Conservation (phyloP, 1,140 invertebrate genomes). For the Apis laboriosa region DNA sequence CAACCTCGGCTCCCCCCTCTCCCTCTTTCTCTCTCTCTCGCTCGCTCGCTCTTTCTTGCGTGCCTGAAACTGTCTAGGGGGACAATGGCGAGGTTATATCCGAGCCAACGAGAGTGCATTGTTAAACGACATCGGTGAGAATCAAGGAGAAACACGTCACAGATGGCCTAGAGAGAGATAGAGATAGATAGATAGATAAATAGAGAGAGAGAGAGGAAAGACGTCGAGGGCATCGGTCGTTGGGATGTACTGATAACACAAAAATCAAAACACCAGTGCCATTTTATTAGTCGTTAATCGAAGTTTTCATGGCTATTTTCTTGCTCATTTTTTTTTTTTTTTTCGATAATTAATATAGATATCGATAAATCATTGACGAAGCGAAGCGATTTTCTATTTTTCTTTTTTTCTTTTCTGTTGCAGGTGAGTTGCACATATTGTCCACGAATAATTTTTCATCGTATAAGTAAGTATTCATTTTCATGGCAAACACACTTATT, state of each 20-base stretch:
- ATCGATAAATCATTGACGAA: too few species aligned
- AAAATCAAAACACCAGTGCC: not conserved
- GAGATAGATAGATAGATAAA: too few species aligned
- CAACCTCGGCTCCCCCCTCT: not conserved
- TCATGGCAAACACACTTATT: too few species aligned
- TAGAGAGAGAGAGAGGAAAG: too few species aligned
- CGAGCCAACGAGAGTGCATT: slow-evolving; percentile 41
- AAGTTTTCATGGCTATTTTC: not conserved
- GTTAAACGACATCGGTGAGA: slow-evolving; percentile 38
- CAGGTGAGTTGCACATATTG: slow-evolving; percentile 7
- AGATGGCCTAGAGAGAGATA: too few species aligned
- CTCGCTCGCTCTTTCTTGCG: slow-evolving; percentile 1
- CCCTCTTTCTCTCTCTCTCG: not conserved
- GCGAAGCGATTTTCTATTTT: too few species aligned
- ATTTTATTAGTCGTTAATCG: not conserved
- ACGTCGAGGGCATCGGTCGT: not conserved
- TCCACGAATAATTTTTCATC: too few species aligned
- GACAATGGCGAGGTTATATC: slow-evolving; percentile 49
- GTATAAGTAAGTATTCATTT: too few species aligned
- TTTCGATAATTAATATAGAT: too few species aligned
- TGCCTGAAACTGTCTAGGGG: slow-evolving; percentile 40
- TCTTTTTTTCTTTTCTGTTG: not conserved
- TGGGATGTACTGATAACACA: slow-evolving; percentile 1
- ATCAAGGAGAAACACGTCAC: slow-evolving; percentile 42
- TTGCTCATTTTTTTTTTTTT: not conserved